A percentile compares a stretch with the other conserved stretches of the same genome.
Evolutionary conservation across 2,888 invertebrate genomes (phyloP).

Genomic region (Acronicta aceris): DNA sequence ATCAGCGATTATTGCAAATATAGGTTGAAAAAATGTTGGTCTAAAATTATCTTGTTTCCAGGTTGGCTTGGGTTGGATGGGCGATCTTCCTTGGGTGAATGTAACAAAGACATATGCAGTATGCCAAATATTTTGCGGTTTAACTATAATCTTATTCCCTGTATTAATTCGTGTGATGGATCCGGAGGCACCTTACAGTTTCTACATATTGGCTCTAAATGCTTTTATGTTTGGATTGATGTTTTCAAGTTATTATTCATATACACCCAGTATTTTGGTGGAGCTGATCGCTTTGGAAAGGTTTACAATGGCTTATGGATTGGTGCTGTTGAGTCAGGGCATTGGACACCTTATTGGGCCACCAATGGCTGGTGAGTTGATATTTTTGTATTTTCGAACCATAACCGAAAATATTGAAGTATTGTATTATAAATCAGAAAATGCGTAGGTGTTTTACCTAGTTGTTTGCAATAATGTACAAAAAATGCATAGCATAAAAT

Average conservation of each 20-base stretch:
- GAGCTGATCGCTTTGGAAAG: constrained; percentile 96
- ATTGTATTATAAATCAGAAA: too few relatives aligned
- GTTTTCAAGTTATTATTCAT: constrained; percentile 97
- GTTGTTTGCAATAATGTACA: too few relatives aligned
- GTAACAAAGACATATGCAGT: constrained; percentile 95
- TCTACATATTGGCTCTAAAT: constrained; percentile 84
- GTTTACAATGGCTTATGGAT: constrained; percentile 97
- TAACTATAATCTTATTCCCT: constrained; percentile 90
- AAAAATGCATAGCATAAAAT: too few relatives aligned
- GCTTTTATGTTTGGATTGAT: constrained; percentile 95
- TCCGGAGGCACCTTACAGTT: constrained; percentile 77
- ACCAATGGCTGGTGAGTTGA: constrained; percentile 94
- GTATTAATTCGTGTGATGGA: constrained; percentile 81
- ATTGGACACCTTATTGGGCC: constrained; percentile 97
- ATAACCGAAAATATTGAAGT: too few relatives aligned
- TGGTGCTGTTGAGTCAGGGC: constrained; percentile 96
- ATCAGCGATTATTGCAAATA: too few relatives aligned
- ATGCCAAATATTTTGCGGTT: constrained; percentile 92
- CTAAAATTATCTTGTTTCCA: constrained; percentile 62
- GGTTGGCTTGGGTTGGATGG: constrained; percentile 96
- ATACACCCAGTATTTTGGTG: constrained; percentile 97
- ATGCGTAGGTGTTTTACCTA: too few relatives aligned
- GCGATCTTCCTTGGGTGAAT: constrained; percentile 96
- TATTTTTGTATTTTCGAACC: not conserved
- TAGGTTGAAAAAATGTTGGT: too few relatives aligned